Percentiles rank a stretch among this genome's conserved stretches.
Conservation (phyloP, 2,797 vertebrate genomes). For the Labeo calbasu region DNA sequence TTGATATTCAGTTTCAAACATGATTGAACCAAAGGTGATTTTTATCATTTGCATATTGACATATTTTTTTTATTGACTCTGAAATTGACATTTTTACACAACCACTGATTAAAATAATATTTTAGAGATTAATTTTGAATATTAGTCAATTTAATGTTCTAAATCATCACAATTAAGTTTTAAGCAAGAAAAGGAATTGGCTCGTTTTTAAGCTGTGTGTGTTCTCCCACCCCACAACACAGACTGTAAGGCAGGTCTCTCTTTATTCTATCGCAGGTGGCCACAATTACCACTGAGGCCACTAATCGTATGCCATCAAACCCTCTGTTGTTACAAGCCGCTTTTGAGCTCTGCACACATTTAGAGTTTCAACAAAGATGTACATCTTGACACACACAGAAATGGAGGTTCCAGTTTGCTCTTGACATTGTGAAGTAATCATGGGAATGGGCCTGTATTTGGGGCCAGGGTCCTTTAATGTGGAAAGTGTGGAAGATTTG, state of each 20-base stretch:
- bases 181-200: not conserved
- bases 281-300: constrained; percentile 75
- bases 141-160: not conserved
- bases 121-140: not conserved
- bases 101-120: not conserved
- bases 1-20: not conserved
- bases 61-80: not conserved
- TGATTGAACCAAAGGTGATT: not conserved
- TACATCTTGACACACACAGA: constrained; percentile 25
- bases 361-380: constrained; percentile 60
- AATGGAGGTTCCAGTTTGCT: constrained; percentile 16
- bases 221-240: not conserved
- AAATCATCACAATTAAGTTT: not conserved
- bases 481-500: constrained; percentile 18
- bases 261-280: constrained; percentile 70
- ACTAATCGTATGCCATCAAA: constrained; percentile 75
- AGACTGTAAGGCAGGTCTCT: constrained; percentile 19
- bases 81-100: not conserved
- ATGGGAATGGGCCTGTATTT: constrained; percentile 16
- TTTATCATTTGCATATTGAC: not conserved
- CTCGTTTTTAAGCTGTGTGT: not conserved
- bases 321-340: constrained; percentile 68
- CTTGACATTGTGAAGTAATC: constrained; percentile 26
- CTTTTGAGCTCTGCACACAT: constrained; percentile 62
- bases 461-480: not conserved